These are phyloP conservation scores for Heliconius hermathena DNA, from an alignment of 1,140 invertebrate genomes.

Conservation along the genomic window DNA sequence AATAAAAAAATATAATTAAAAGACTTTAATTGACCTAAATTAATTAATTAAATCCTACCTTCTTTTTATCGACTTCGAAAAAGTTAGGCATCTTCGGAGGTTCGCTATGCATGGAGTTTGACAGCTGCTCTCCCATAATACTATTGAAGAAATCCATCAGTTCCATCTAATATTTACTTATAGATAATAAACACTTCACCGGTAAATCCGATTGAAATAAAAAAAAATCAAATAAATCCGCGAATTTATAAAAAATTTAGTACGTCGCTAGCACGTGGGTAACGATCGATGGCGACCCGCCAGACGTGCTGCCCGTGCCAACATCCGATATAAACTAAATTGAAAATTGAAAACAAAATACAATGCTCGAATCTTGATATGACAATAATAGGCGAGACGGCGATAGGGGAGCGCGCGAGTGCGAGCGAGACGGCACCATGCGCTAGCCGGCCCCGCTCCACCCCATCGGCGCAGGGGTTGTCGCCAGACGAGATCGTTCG, in stretches of 20 bases:
- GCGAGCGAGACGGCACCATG: constrained; percentile 52
- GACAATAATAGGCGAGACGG: constrained; percentile 78
- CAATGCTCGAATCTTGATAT: constrained; percentile 79
- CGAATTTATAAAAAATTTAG: constrained; percentile 43
- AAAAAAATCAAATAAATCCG: constrained; percentile 39
- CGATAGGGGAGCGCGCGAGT: constrained; percentile 50
- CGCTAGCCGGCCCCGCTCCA: constrained; percentile 67
- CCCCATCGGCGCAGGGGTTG: constrained; percentile 74
- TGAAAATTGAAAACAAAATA: constrained; percentile 81
- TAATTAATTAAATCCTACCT: constrained; percentile 46
- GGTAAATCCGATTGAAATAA: constrained; percentile 27
- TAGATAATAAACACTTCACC: constrained; percentile 41
- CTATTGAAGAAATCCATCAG: constrained; percentile 70
- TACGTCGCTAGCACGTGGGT: constrained; percentile 61
- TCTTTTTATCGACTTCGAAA: constrained; percentile 74
- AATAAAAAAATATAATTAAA: background rate
- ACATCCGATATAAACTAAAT: constrained; percentile 80
- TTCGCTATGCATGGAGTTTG: constrained; percentile 50
- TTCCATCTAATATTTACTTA: constrained; percentile 59
- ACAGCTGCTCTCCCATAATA: constrained; percentile 61
- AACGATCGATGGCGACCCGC: constrained; percentile 56
- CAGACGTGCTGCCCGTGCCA: constrained; percentile 73
- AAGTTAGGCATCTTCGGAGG: constrained; percentile 72
- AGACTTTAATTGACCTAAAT: background rate
- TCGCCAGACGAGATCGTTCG: constrained; percentile 73